Evolutionary conservation across 1,140 invertebrate genomes (phyloP).

Genomic region (Chironomus striatipennis): DNA sequence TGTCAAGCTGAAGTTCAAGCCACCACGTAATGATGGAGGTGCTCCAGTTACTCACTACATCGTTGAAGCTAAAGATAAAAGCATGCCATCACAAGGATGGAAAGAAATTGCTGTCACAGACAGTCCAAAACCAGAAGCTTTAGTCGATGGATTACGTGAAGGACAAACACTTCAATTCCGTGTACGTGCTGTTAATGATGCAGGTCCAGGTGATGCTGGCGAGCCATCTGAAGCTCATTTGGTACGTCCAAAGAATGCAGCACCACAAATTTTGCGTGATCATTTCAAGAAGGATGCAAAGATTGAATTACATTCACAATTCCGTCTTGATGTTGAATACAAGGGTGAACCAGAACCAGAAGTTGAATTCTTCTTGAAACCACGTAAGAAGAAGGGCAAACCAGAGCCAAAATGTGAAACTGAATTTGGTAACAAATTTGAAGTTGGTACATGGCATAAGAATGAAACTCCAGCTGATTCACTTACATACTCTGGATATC

Average conservation of each 20-base stretch:
- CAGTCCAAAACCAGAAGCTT: slow-evolving; percentile 70
- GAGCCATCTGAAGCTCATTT: slow-evolving; percentile 80
- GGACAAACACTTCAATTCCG: slow-evolving; percentile 90
- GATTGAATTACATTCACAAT: slow-evolving; percentile 81
- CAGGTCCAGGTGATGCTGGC: slow-evolving; percentile 81
- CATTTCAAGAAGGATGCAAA: slow-evolving; percentile 82
- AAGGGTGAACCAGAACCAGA: slow-evolving; percentile 91
- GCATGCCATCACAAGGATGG: slow-evolving; percentile 64
- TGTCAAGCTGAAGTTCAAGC: slow-evolving; percentile 88
- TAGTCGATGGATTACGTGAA: slow-evolving; percentile 79
- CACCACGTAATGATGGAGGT: slow-evolving; percentile 82
- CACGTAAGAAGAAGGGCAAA: slow-evolving; percentile 49
- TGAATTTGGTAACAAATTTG: slow-evolving; percentile 69
- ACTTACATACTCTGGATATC: slow-evolving; percentile 32
- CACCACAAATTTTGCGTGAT: slow-evolving; percentile 90
- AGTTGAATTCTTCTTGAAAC: slow-evolving; percentile 60
- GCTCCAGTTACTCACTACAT: slow-evolving; percentile 93
- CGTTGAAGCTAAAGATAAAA: slow-evolving; percentile 95
- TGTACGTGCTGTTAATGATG: slow-evolving; percentile 87
- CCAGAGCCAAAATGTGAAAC: slow-evolving; percentile 86
- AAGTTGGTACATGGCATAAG: slow-evolving; percentile 75
- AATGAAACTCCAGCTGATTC: slow-evolving; percentile 82
- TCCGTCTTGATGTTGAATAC: slow-evolving; percentile 91
- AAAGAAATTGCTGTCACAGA: slow-evolving; percentile 75
- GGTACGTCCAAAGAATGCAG: slow-evolving; percentile 79